Evolutionary conservation across 2,888 invertebrate genomes (phyloP).

Genomic region (Cylindroiulus punctatus): DNA sequence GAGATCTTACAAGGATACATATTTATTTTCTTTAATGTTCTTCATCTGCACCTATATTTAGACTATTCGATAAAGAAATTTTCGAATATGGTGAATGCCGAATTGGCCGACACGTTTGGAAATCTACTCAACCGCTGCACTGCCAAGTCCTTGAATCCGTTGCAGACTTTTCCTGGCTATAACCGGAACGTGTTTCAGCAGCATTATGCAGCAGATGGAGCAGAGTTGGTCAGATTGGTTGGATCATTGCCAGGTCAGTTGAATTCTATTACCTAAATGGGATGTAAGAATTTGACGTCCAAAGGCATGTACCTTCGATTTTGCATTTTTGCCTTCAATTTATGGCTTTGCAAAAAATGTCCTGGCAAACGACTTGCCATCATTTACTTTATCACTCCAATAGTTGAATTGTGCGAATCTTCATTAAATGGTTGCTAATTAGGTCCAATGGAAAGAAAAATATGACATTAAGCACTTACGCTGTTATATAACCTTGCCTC

Average conservation of each 20-base stretch:
- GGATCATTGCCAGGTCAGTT: conserved; percentile 51
- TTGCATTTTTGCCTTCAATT: no score
- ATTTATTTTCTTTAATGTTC: conserved; percentile 23
- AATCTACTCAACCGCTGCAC: conserved; percentile 87
- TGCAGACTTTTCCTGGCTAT: conserved; percentile 75
- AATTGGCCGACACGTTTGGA: conserved; percentile 90
- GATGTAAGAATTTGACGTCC: no score
- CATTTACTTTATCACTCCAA: neutral
- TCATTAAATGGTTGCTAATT: no score
- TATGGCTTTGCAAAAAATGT: neutral
- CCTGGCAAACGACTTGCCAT: neutral
- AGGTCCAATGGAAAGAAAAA: no score
- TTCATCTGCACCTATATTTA: conserved; percentile 66
- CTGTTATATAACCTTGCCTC: no score
- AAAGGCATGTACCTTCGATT: no score
- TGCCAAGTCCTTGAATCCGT: conserved; percentile 81
- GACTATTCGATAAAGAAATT: conserved; percentile 86
- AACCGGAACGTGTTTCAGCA: conserved; percentile 61
- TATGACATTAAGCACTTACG: no score
- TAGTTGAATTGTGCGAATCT: no score
- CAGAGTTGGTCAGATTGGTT: conserved; percentile 46
- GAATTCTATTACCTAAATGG: neutral
- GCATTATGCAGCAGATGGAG: neutral
- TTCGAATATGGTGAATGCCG: conserved; percentile 81
- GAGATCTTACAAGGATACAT: neutral